A percentile compares a stretch with the other conserved stretches of the same genome.
phyloP scores from a whole-genome alignment of 2,888 invertebrate genomes.

The Drosophila mercatorum region DNA sequence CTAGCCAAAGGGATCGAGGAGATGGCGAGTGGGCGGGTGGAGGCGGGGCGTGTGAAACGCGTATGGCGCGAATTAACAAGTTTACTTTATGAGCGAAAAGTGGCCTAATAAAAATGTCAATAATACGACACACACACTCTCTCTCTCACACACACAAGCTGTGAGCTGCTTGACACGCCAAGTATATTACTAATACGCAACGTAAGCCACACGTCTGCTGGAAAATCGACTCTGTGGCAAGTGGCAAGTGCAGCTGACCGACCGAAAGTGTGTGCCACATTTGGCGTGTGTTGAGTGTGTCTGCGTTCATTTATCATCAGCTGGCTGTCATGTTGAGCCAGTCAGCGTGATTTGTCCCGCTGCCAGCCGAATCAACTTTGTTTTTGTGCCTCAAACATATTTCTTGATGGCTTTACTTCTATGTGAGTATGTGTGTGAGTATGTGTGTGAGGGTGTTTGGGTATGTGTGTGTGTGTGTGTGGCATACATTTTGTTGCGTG shows the following conservation, averaged over 20 bases:
- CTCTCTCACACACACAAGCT: slow-evolving; percentile 6
- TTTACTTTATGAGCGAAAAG: slow-evolving; percentile 57
- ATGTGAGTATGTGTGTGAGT: not conserved
- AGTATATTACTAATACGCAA: slow-evolving; percentile 67
- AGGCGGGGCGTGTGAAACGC: slow-evolving; percentile 25
- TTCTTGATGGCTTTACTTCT: slow-evolving; percentile 28
- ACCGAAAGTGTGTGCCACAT: slow-evolving; percentile 55
- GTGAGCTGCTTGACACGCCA: slow-evolving; percentile 19
- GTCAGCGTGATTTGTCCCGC: slow-evolving; percentile 70
- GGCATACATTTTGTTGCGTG: slow-evolving; percentile 38
- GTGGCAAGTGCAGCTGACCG: slow-evolving; percentile 58
- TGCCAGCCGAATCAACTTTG: slow-evolving; percentile 46
- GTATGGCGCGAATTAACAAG: slow-evolving; percentile 71
- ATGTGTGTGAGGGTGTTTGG: slow-evolving; percentile 19
- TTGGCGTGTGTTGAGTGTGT: slow-evolving; percentile 43
- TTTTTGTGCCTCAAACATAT: slow-evolving; percentile 5
- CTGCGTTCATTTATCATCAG: slow-evolving; percentile 68
- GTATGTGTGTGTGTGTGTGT: slow-evolving; percentile 10
- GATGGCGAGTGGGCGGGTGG: not conserved
- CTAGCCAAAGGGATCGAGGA: not conserved
- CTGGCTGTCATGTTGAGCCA: slow-evolving; percentile 64
- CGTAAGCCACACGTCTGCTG: slow-evolving; percentile 42
- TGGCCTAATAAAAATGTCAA: slow-evolving; percentile 71
- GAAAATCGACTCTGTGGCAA: slow-evolving; percentile 33
- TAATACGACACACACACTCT: slow-evolving; percentile 44